Conservation (phyloP, 1,140 invertebrate species). For the Lamellibrachia luymesi region DNA sequence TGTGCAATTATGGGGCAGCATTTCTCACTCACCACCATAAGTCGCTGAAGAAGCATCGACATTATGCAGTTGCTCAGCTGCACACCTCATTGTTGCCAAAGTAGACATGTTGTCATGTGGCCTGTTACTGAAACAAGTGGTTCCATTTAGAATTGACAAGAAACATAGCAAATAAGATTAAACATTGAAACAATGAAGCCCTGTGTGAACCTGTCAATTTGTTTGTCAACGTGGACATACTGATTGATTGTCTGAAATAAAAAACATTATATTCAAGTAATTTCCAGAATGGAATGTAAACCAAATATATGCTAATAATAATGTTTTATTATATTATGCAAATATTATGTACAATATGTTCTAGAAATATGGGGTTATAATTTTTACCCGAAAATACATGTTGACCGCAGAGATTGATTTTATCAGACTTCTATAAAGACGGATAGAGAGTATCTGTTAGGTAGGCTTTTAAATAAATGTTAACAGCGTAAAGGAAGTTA, state of each 20-base stretch:
- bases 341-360: neutral
- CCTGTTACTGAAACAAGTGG: neutral
- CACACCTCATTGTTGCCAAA: neutral
- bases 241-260: too few species aligned
- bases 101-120: neutral
- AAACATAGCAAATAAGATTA: neutral
- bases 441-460: neutral
- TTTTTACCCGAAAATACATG: neutral
- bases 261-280: neutral
- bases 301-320: too few species aligned
- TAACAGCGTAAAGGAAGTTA: neutral
- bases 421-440: neutral
- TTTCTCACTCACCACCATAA: neutral
- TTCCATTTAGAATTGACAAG: neutral
- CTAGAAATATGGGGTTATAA: neutral
- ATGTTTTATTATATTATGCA: too few species aligned
- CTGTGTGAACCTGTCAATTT: neutral
- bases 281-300: neutral
- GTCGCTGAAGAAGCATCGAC: neutral
- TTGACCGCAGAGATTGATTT: neutral
- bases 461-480: neutral
- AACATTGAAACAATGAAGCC: neutral
- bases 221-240: neutral
- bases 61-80: neutral
- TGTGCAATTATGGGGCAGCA: neutral